These are phyloP conservation scores for Gambelia wislizenii DNA, from an alignment of 2,797 vertebrate genomes.

Conservation along the genomic window DNA sequence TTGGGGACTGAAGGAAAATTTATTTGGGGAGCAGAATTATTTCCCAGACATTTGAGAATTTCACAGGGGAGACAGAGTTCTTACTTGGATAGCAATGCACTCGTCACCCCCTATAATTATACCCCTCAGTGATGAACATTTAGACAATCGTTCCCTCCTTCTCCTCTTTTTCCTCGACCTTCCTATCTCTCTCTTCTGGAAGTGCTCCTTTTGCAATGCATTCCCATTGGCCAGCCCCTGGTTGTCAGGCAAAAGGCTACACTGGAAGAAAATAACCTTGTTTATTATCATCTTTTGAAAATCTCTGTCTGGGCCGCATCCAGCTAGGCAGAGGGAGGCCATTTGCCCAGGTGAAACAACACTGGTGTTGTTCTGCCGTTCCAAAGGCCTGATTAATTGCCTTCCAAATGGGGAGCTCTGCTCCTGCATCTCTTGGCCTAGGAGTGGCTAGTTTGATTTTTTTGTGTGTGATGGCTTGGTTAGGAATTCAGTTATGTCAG, in stretches of 20 bases:
- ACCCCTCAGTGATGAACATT: neutral
- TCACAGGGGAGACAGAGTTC: no score
- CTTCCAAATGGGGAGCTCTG: neutral
- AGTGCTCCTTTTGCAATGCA: neutral
- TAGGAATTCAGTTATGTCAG: slow-evolving; percentile 12
- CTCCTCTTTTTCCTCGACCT: neutral
- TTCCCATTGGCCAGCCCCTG: neutral
- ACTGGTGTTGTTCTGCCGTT: neutral
- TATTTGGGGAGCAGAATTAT: no score
- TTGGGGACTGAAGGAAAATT: no score
- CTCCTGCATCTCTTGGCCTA: neutral
- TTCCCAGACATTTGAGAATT: no score
- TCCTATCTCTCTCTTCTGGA: neutral
- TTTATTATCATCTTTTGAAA: slow-evolving; percentile 26
- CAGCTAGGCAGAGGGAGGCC: neutral
- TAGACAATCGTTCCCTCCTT: neutral
- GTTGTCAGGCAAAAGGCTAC: neutral
- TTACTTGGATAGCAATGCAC: no score
- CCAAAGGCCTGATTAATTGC: neutral
- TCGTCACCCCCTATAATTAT: no score
- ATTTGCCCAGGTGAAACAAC: neutral
- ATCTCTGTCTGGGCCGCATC: neutral
- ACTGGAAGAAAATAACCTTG: slow-evolving; percentile 21
- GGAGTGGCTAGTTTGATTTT: neutral
- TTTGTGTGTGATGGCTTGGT: neutral